A percentile compares a stretch with the other conserved stretches of the same genome.
Conservation (phyloP, 2,888 invertebrate genomes). For the Cheilosia impressa region DNA sequence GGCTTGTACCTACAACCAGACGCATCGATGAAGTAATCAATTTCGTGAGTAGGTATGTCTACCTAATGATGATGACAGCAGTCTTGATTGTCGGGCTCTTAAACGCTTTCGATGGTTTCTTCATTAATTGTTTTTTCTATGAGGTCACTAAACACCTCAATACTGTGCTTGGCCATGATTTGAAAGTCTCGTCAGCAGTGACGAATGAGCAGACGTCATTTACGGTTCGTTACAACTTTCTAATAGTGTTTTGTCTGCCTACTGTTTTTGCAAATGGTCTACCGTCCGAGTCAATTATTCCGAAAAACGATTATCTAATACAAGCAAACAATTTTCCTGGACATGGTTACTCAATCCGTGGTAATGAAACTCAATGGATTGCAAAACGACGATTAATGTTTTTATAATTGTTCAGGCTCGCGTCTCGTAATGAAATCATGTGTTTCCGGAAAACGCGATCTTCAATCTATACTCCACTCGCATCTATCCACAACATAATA, state of each 20-base stretch:
- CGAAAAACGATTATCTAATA: conserved; percentile 27
- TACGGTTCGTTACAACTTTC: conserved; percentile 29
- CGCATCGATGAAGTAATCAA: no score
- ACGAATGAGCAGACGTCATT: neutral
- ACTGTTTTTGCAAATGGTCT: conserved; percentile 20
- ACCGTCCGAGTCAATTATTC: conserved; percentile 19
- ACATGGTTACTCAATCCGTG: conserved; percentile 45
- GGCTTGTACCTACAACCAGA: no score
- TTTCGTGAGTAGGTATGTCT: no score
- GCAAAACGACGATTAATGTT: conserved; percentile 39
- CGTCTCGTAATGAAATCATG: conserved; percentile 39
- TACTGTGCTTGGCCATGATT: no score
- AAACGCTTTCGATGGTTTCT: no score
- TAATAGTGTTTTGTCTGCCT: conserved; percentile 22
- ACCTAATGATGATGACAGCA: no score
- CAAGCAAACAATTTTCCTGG: neutral
- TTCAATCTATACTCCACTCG: conserved; percentile 31
- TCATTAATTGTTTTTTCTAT: no score
- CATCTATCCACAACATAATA: conserved; percentile 11
- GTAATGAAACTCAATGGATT: conserved; percentile 23
- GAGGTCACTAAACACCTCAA: no score
- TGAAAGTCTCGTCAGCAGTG: no score
- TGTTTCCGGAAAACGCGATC: conserved; percentile 65
- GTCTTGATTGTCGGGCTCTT: no score
- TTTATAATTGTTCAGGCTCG: conserved; percentile 54